Evolutionary conservation across 2,113 vertebrate species (phyloP).

Genomic region (Ctenomys sociabilis): DNA sequence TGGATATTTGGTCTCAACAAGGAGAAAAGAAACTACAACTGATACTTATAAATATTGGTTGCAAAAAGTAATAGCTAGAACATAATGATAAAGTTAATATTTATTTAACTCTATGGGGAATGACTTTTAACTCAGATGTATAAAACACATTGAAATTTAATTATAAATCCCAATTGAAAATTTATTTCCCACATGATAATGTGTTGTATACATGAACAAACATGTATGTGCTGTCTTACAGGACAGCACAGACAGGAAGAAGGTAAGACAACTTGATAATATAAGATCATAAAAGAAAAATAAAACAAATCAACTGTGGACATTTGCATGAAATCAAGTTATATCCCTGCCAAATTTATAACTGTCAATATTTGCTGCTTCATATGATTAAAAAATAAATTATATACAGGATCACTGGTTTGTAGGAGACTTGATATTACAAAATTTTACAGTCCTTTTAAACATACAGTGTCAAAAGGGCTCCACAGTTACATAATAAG

Average conservation of each 20-base stretch:
- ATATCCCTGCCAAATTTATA: neutral
- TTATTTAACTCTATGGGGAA: neutral
- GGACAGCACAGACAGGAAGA: accelerated
- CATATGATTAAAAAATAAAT: neutral
- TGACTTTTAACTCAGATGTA: neutral
- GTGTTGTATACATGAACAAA: neutral
- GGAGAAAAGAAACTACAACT: neutral
- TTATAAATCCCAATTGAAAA: neutral
- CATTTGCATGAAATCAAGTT: neutral
- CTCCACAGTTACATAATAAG: neutral
- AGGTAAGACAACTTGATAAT: neutral
- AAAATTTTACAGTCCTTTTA: neutral
- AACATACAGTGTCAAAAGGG: neutral
- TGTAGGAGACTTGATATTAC: neutral
- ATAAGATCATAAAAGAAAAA: neutral
- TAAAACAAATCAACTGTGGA: neutral
- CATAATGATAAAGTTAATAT: neutral
- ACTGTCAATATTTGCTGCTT: neutral
- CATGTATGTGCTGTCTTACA: neutral
- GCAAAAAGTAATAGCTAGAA: neutral
- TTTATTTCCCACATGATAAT: neutral
- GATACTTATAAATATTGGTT: neutral
- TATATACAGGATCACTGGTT: neutral
- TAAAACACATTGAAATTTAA: slow-evolving; percentile 29
- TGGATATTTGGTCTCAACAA: too few species aligned